phyloP scores from a whole-genome alignment of 2,113 vertebrate species.

The Malurus melanocephalus region DNA sequence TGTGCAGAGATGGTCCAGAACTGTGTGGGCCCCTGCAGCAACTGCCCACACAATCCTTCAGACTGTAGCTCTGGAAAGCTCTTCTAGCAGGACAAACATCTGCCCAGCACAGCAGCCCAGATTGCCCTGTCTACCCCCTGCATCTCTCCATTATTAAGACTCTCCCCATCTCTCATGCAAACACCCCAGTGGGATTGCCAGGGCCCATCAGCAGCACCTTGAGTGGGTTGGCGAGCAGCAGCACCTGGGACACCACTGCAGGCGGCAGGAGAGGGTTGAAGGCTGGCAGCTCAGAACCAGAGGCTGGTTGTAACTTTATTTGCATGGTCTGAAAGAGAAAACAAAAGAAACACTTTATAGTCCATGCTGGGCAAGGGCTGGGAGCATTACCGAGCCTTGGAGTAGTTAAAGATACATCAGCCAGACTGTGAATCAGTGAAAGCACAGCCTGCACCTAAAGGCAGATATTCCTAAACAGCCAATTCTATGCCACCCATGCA shows the following conservation, averaged over 20 bases:
- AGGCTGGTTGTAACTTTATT: slow-evolving; percentile 83
- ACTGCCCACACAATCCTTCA: background rate
- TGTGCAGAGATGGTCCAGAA: background rate
- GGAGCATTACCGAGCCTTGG: background rate
- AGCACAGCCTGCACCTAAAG: background rate
- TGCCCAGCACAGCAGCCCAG: background rate
- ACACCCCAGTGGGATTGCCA: fast-evolving
- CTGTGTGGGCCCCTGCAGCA: background rate
- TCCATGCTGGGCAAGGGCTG: background rate
- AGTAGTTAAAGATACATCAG: background rate
- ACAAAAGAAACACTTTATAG: background rate
- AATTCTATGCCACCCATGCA: background rate
- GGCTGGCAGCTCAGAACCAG: slow-evolving; percentile 75
- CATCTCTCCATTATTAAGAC: background rate
- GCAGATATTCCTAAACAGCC: background rate
- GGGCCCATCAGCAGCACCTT: slow-evolving; percentile 54
- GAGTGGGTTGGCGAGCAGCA: slow-evolving; percentile 84
- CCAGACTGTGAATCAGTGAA: background rate
- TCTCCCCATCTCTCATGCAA: background rate
- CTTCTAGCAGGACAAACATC: background rate
- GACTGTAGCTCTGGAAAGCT: background rate
- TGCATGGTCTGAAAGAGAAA: slow-evolving; percentile 73
- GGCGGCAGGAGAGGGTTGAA: slow-evolving; percentile 84
- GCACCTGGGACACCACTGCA: slow-evolving; percentile 78
- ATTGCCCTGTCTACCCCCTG: background rate